Base-by-base conservation (phyloP, 2,888 invertebrate genomes). In the Anoncus sp. region DNA sequence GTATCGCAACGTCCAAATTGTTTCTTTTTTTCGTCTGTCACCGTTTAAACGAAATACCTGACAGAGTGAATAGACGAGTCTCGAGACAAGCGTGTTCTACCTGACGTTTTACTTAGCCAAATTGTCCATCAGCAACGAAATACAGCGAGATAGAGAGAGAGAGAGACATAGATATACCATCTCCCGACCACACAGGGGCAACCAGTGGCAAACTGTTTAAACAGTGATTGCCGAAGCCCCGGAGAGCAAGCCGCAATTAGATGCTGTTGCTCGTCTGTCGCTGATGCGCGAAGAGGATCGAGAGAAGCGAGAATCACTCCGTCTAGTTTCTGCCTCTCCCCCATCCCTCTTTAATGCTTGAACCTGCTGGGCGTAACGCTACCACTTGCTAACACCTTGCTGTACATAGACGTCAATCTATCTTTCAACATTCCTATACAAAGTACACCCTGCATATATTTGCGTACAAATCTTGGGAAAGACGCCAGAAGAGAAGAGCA, bases 61-160 rank as follows among this genome's bases (percentile, higher is more conserved):
- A 38, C 38, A 27, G 24, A 16, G 16, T 60, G 24, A 5, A 60
- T 24, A 24, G 22, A n/a, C 14, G 27, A 53, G 31, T 20, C n/a
- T 20, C 16, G 43, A n/a, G n/a, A n/a, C 57, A 40, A 31, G 49
- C 62, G 27, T 62, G 67, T 69, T 63, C 45, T 55, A 63, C 55
- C 69, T 62, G 75, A 75, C 62, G 75, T 62, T 75, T 69, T 55
- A 55, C 53, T 55, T 63, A 75, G 55, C 69, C 47, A 45, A 62
- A 60, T 55, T 40, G 62, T 62, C 55, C 75, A 45, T 69, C 75
- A 57, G 20, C 27, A 18, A 12, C 1, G 22, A 40, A 51, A 53
- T n/a, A 22, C 62, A 49, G 27, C 38, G 43, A 67, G 16, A 38
- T 24, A 47, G 12, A 55, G 27, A 10, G 53, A 35, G 38, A 38